A percentile compares a stretch with the other conserved stretches of the same genome.
Evolutionary conservation across 2,113 vertebrate genomes (phyloP).

Genomic region (Hippocampus abdominalis): DNA sequence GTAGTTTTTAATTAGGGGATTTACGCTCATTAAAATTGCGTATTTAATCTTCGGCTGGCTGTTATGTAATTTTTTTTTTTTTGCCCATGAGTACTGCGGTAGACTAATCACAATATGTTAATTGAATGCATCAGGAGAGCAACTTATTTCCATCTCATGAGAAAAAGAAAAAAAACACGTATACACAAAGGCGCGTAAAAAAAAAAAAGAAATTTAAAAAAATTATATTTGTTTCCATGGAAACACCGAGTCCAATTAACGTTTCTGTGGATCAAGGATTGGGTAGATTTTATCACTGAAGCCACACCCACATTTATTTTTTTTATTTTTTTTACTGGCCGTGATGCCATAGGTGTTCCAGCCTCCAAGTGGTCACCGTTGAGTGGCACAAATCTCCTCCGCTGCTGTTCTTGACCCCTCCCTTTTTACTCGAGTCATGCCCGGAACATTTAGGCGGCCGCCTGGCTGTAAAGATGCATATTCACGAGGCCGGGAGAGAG

Average conservation of each 20-base stretch:
- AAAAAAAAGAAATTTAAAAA: neutral
- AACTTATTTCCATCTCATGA: neutral
- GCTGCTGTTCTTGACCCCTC: constrained; percentile 19
- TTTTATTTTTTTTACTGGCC: constrained; percentile 17
- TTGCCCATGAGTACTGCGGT: neutral
- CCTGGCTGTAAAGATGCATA: constrained; percentile 45
- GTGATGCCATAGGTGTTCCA: constrained; percentile 48
- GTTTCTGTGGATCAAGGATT: constrained; percentile 34
- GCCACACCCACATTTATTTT: constrained; percentile 28
- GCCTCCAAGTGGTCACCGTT: constrained; percentile 46
- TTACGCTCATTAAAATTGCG: constrained; percentile 1
- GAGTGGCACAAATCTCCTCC: constrained; percentile 28
- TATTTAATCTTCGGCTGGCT: neutral
- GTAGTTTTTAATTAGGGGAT: constrained; percentile 3
- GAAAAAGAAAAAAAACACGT: neutral
- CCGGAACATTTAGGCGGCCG: constrained; percentile 32
- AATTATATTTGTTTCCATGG: constrained; percentile 55
- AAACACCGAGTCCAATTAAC: constrained; percentile 55
- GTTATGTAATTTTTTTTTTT: neutral
- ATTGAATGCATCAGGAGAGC: neutral
- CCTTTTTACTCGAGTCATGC: constrained; percentile 24
- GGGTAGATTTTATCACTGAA: constrained; percentile 32
- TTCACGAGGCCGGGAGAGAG: constrained; percentile 40
- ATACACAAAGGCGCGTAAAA: neutral
- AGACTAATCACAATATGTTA: neutral